Conservation (phyloP, 2,888 invertebrate genomes). For the Pedicia rivosa region DNA sequence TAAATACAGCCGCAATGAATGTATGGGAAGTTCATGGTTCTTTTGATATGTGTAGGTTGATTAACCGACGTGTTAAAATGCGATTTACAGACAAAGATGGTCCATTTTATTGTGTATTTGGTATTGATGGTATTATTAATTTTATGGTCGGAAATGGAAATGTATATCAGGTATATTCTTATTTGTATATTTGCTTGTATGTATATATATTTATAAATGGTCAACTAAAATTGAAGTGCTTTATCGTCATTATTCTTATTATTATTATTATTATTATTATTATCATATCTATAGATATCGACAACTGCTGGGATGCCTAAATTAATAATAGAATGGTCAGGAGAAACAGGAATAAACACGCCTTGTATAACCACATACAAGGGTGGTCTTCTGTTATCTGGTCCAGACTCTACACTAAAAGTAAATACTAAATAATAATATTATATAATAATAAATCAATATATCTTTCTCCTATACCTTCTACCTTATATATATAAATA, state of each 20-base stretch:
- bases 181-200: too few species aligned
- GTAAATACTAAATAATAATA: too few species aligned
- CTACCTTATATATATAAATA: too few species aligned
- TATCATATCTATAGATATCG: too few species aligned
- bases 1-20: constrained; percentile 5
- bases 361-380: too few species aligned
- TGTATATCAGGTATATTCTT: constrained; percentile 11
- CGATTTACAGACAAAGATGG: constrained; percentile 7
- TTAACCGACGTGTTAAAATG: constrained; percentile 9
- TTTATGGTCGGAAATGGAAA: constrained; percentile 11
- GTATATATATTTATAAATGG: not conserved
- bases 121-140: constrained; percentile 12
- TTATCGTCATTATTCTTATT: not conserved
- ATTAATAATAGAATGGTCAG: constrained; percentile 5
- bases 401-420: too few species aligned
- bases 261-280: too few species aligned
- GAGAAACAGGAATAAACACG: not conserved
- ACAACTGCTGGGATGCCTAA: not conserved
- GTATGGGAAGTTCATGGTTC: constrained; percentile 13
- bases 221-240: not conserved
- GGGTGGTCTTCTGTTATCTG: too few species aligned
- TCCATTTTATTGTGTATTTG: constrained; percentile 10
- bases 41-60: constrained; percentile 10
- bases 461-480: too few species aligned
- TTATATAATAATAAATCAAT: too few species aligned